Evolutionary conservation across 2,113 vertebrate genomes (phyloP).

Genomic region (Cryptomyrus ogoouensis): DNA sequence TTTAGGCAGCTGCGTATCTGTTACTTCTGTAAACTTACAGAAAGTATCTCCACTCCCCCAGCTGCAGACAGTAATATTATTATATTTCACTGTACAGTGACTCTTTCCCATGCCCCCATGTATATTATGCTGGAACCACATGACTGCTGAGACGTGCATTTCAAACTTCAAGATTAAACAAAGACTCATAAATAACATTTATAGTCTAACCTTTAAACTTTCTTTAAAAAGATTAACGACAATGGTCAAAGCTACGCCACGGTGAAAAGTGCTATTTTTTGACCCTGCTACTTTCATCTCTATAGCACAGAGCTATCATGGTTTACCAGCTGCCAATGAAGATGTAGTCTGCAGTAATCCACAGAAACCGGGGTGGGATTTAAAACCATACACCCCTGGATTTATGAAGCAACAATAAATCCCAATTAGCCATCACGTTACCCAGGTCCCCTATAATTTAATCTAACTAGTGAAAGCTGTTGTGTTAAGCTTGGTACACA

Average conservation of each 20-base stretch:
- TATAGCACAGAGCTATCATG: neutral
- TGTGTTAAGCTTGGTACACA: neutral
- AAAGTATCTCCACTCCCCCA: neutral
- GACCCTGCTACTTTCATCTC: neutral
- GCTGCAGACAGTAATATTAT: neutral
- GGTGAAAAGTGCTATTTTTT: neutral
- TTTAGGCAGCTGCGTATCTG: neutral
- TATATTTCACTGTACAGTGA: neutral
- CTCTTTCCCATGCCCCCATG: neutral
- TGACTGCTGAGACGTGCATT: neutral
- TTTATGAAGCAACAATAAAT: neutral
- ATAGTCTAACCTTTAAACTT: neutral
- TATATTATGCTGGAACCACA: neutral
- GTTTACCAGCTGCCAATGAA: neutral
- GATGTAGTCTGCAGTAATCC: neutral
- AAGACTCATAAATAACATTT: neutral
- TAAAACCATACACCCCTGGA: neutral
- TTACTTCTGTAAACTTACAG: neutral
- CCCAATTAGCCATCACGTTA: neutral
- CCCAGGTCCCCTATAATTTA: neutral
- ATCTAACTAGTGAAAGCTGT: neutral
- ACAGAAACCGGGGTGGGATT: neutral
- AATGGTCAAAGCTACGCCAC: neutral
- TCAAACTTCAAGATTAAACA: neutral
- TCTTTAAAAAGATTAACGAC: neutral